Conservation (phyloP, 2,888 invertebrate species). For the Trissoscelio sp. region DNA sequence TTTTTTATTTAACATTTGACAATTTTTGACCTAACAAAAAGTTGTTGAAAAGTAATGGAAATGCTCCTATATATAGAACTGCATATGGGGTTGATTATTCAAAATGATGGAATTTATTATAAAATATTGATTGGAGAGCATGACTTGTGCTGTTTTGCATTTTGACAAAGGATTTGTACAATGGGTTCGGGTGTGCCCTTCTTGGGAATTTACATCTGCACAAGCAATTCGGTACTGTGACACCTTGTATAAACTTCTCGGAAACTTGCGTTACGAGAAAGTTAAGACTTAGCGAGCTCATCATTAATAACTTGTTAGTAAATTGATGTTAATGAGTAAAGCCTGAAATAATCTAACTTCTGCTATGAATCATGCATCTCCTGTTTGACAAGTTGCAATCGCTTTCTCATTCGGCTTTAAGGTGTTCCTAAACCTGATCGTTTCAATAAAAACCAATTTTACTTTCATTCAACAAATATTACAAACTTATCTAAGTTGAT, state of each 20-base stretch:
- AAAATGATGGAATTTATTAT: too few relatives aligned
- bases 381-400: constrained; percentile 45
- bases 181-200: constrained; percentile 40
- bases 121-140: constrained; percentile 47
- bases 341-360: constrained; percentile 60
- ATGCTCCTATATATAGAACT: too few relatives aligned
- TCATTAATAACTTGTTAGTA: constrained; percentile 69
- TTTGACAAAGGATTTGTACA: constrained; percentile 47
- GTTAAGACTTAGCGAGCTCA: constrained; percentile 64
- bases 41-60: too few relatives aligned
- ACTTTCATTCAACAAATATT: too few relatives aligned
- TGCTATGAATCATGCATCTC: constrained; percentile 38
- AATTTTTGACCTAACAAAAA: too few relatives aligned
- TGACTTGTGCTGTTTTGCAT: constrained; percentile 40
- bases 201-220: constrained; percentile 58
- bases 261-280: constrained; percentile 58
- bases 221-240: constrained; percentile 60
- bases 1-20: too few relatives aligned
- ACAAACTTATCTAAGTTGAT: too few relatives aligned
- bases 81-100: too few relatives aligned
- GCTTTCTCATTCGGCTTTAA: constrained; percentile 33
- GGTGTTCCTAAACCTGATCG: too few relatives aligned
- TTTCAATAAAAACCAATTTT: not conserved
- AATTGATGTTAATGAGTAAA: constrained; percentile 67
- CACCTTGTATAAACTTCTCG: constrained; percentile 65